phyloP scores from a whole-genome alignment of 2,797 vertebrate genomes.

The Ptychadena robeensis region DNA sequence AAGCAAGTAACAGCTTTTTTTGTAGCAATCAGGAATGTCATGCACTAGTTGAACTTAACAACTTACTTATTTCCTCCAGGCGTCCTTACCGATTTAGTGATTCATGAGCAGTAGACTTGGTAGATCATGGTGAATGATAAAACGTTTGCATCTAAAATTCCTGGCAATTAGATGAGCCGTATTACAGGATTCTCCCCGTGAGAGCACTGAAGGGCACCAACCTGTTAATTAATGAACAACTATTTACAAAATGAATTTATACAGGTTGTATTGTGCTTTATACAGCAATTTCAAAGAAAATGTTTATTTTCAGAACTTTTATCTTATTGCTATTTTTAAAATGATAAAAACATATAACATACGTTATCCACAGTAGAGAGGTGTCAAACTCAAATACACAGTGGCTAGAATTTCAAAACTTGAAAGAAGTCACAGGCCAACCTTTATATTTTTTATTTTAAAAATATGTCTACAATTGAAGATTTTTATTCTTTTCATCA shows the following conservation, averaged over 20 bases:
- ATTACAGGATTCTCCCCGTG: not conserved
- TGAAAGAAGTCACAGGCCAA: no score
- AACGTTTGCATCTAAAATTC: not conserved
- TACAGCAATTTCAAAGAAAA: no score
- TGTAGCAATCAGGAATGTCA: not conserved
- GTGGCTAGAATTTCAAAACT: no score
- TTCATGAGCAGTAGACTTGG: conserved; percentile 11
- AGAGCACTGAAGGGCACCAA: conserved; percentile 1
- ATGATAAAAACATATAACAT: no score
- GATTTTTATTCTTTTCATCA: no score
- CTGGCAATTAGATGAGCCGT: conserved; percentile 28
- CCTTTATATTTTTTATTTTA: no score
- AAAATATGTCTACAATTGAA: no score
- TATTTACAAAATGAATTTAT: conserved; percentile 8
- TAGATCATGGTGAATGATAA: conserved; percentile 17
- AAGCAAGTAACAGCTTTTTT: not conserved
- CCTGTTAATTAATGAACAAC: conserved; percentile 21
- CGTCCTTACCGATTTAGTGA: conserved; percentile 12
- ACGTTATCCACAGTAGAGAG: no score
- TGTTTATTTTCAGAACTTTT: no score
- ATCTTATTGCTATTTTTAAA: no score
- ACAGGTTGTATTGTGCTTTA: not conserved
- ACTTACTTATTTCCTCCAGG: conserved; percentile 6
- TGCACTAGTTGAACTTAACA: not conserved
- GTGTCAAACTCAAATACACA: no score